Evolutionary conservation across 2,888 invertebrate genomes (phyloP).

Genomic region (Rotaria sp.): DNA sequence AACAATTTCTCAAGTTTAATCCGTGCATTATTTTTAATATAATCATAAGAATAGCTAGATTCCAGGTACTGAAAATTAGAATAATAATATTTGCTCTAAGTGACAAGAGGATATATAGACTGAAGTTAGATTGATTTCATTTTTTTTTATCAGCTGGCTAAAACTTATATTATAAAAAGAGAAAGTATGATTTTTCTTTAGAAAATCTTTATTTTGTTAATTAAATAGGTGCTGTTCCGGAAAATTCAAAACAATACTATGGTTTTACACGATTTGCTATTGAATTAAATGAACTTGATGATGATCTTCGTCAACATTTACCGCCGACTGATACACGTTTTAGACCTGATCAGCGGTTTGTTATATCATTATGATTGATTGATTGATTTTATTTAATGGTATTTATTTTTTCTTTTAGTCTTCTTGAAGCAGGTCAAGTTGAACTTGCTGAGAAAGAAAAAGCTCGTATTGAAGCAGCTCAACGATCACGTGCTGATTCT

Average conservation of each 20-base stretch:
- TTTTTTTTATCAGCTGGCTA: not conserved
- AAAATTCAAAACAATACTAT: constrained; percentile 71
- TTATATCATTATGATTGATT: not conserved
- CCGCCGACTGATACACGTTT: constrained; percentile 72
- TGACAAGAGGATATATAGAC: no score
- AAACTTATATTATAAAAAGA: not conserved
- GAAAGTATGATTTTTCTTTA: no score
- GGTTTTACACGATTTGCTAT: constrained; percentile 77
- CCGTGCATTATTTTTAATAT: no score
- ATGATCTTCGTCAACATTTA: constrained; percentile 58
- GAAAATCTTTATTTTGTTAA: not conserved
- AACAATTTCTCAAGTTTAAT: no score
- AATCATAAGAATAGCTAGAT: no score
- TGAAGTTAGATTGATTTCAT: not conserved
- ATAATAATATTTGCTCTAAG: no score
- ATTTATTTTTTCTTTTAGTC: not conserved
- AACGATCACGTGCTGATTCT: constrained; percentile 57
- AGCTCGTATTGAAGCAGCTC: constrained; percentile 66
- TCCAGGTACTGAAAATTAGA: no score
- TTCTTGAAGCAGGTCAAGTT: constrained; percentile 68
- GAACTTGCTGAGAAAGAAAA: constrained; percentile 68
- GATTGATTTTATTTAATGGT: not conserved
- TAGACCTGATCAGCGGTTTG: constrained; percentile 65
- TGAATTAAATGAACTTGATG: constrained; percentile 69
- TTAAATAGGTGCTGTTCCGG: constrained; percentile 66